These are phyloP conservation scores for Tyto alba DNA, from an alignment of 2,113 vertebrate genomes.

Conservation along the genomic window DNA sequence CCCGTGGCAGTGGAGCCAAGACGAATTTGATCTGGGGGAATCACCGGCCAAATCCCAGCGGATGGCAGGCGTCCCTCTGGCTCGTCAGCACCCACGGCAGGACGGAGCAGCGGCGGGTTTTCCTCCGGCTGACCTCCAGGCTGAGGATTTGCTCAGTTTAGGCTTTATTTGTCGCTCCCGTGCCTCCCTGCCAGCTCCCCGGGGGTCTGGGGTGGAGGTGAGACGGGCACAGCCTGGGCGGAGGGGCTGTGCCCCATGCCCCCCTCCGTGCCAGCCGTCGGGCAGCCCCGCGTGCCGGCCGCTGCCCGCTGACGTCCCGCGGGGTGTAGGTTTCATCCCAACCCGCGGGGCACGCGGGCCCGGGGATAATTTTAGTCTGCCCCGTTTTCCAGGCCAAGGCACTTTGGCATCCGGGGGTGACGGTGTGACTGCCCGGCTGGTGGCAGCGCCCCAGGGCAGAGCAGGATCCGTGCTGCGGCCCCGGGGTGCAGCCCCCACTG, in stretches of 20 bases:
- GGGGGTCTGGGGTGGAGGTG: neutral
- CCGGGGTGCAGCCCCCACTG: neutral
- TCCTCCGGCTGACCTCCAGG: rapidly evolving
- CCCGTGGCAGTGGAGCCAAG: neutral
- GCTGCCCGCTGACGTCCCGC: neutral
- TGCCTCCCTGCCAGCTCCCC: rapidly evolving
- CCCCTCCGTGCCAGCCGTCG: rapidly evolving
- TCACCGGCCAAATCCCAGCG: neutral
- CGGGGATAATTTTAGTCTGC: neutral
- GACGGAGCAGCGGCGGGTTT: rapidly evolving
- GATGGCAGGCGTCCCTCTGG: neutral
- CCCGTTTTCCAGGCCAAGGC: neutral
- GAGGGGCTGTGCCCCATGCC: neutral
- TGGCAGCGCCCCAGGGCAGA: neutral
- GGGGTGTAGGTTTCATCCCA: neutral
- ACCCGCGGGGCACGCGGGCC: neutral
- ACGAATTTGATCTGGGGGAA: neutral
- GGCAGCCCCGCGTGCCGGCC: neutral
- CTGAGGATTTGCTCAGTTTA: neutral
- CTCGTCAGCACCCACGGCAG: rapidly evolving
- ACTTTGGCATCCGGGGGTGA: neutral
- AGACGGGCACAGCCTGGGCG: rapidly evolving
- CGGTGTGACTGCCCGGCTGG: rapidly evolving
- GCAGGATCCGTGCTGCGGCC: rapidly evolving
- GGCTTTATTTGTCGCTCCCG: neutral